These are phyloP conservation scores for Maconellicoccus hirsutus DNA, from an alignment of 1,140 invertebrate species.

Conservation along the genomic window DNA sequence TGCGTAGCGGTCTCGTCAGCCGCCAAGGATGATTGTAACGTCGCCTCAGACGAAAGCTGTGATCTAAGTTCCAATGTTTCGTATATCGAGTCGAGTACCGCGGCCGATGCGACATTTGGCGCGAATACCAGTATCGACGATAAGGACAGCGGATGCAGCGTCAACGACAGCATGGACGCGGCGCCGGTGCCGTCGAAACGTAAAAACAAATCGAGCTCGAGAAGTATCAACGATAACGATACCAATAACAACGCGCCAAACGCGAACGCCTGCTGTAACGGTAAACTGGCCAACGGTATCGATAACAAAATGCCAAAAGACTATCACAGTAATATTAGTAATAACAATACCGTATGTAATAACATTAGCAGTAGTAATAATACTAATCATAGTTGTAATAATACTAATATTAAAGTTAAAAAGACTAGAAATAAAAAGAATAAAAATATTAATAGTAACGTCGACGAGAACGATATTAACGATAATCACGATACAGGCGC, in stretches of 20 bases:
- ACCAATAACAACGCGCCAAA: too few species aligned
- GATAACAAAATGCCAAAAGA: neutral
- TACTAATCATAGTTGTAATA: slow-evolving; percentile 23
- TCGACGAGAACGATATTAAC: neutral
- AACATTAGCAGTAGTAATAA: slow-evolving; percentile 24
- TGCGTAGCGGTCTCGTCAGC: neutral
- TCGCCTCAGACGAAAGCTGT: neutral
- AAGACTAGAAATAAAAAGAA: slow-evolving; percentile 26
- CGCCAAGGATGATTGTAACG: neutral
- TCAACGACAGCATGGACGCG: neutral
- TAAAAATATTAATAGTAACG: slow-evolving; percentile 6
- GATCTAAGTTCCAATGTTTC: neutral
- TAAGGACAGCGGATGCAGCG: neutral
- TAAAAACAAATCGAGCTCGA: neutral
- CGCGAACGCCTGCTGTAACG: too few species aligned
- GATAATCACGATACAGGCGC: neutral
- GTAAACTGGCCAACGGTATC: neutral
- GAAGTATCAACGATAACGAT: neutral
- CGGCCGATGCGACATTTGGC: too few species aligned
- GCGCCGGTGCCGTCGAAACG: neutral
- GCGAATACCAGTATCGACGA: neutral
- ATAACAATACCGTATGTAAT: slow-evolving; percentile 18
- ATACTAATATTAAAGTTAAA: slow-evolving; percentile 16
- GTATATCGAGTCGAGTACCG: neutral
- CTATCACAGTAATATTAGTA: neutral